Conservation (phyloP, 2,888 invertebrate species). For the Merodon equestris region DNA sequence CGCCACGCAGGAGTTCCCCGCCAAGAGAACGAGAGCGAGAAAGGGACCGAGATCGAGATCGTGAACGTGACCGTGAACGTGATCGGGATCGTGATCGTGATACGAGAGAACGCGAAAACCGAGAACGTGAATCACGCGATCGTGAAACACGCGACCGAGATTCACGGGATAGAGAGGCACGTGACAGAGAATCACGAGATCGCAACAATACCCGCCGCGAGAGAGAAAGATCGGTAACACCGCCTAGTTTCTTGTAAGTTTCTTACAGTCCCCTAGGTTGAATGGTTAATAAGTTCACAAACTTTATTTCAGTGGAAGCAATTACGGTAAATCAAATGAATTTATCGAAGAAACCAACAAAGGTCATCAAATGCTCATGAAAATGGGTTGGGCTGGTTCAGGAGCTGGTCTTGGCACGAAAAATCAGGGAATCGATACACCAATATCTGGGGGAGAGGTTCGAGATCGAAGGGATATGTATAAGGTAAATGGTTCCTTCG, state of each 20-base stretch:
- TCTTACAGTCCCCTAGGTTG: not conserved
- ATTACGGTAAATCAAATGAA: constrained; percentile 79
- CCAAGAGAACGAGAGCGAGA: constrained; percentile 44
- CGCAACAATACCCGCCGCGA: constrained; percentile 76
- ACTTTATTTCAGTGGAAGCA: constrained; percentile 74
- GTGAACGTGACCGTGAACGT: constrained; percentile 78
- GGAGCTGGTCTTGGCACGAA: constrained; percentile 95
- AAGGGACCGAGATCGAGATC: constrained; percentile 78
- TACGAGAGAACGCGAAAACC: constrained; percentile 77
- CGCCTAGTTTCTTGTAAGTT: constrained; percentile 88
- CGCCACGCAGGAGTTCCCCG: constrained; percentile 16
- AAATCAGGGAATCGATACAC: constrained; percentile 97
- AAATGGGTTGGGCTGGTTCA: constrained; percentile 97
- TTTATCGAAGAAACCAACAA: constrained; percentile 94
- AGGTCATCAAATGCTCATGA: constrained; percentile 97
- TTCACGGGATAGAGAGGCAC: constrained; percentile 47
- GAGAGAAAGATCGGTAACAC: constrained; percentile 80
- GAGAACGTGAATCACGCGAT: constrained; percentile 73
- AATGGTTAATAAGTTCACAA: constrained; percentile 70
- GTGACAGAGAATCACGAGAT: constrained; percentile 70
- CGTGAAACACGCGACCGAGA: constrained; percentile 45
- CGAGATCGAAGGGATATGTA: constrained; percentile 95
- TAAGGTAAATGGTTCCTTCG: constrained; percentile 80
- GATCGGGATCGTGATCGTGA: constrained; percentile 72
- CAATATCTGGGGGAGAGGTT: constrained; percentile 93